Conservation (phyloP, 1,140 invertebrate genomes). For the Drosophila subpulchrella region DNA sequence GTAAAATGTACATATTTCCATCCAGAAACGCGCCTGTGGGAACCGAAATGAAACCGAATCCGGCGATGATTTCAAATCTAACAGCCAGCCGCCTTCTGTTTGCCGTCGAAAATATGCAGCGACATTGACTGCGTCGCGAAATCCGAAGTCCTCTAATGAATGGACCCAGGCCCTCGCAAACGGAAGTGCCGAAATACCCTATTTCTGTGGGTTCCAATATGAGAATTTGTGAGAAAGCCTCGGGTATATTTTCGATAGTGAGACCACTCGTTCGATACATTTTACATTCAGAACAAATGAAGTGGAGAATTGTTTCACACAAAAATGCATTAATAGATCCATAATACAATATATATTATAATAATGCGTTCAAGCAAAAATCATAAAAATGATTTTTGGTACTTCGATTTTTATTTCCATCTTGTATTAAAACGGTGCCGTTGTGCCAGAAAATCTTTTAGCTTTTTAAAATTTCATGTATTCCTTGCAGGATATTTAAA, state of each 20-base stretch:
- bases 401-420: no score
- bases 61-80: conserved; percentile 44
- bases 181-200: conserved; percentile 3
- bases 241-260: neutral
- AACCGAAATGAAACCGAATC: conserved; percentile 63
- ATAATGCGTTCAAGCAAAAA: no score
- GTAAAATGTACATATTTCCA: neutral
- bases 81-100: conserved; percentile 36
- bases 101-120: conserved; percentile 42
- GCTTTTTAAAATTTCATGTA: no score
- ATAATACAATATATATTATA: no score
- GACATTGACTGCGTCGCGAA: conserved; percentile 44
- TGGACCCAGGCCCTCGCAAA: conserved; percentile 38
- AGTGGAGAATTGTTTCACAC: neutral
- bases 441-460: no score
- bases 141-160: conserved; percentile 67
- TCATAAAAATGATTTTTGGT: no score
- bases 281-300: no score
- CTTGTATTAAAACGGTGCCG: no score
- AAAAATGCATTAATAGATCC: no score
- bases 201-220: conserved; percentile 21
- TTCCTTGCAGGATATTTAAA: no score
- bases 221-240: neutral
- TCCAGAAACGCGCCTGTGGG: conserved; percentile 21
- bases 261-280: no score